These are phyloP conservation scores for Apomyelois bistriatella DNA, from an alignment of 2,888 invertebrate species.

Conservation along the genomic window DNA sequence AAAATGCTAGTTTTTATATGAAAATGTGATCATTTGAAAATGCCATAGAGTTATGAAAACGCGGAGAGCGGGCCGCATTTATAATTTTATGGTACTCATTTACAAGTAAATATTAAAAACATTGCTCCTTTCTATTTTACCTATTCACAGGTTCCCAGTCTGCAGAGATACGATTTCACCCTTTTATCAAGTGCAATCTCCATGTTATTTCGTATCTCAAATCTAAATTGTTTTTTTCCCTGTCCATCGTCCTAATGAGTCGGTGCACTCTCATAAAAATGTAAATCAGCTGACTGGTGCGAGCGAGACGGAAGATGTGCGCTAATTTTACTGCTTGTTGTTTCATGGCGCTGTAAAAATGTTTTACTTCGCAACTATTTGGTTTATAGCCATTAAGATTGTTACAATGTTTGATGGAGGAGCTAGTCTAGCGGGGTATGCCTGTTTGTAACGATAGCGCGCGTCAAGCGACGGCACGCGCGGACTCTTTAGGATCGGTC, in stretches of 20 bases:
- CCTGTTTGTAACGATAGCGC: no score
- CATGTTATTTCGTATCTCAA: conserved; percentile 2
- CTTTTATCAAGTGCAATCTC: background rate
- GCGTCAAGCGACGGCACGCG: no score
- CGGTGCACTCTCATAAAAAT: conserved; percentile 49
- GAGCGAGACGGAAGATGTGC: conserved; percentile 20
- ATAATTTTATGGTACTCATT: no score
- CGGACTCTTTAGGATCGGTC: no score
- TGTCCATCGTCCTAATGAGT: conserved; percentile 31
- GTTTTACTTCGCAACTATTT: background rate
- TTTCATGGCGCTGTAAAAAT: background rate
- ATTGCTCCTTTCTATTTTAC: no score
- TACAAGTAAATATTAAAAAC: no score
- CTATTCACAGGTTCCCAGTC: background rate
- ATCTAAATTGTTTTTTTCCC: conserved; percentile 13
- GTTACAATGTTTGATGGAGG: background rate
- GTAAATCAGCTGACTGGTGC: conserved; percentile 34
- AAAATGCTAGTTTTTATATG: no score
- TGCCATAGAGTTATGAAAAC: no score
- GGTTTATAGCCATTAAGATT: background rate
- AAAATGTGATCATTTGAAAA: no score
- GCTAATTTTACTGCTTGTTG: conserved; percentile 8
- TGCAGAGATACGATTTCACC: background rate
- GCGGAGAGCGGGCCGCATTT: no score
- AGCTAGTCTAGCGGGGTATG: no score